phyloP scores from a whole-genome alignment of 1,140 invertebrate species.

The Meteorus sp. region DNA sequence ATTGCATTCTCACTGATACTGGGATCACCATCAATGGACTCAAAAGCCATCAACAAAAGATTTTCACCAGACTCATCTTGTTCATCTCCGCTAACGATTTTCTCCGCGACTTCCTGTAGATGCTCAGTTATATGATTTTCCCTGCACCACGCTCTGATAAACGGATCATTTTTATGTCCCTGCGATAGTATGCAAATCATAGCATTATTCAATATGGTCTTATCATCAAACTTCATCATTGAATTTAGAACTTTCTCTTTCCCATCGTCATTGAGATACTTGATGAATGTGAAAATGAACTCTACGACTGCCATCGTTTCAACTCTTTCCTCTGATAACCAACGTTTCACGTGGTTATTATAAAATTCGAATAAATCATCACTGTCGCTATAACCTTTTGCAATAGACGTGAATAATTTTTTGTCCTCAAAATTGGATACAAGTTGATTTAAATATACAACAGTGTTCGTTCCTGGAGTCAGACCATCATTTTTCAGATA shows the following conservation, averaged over 20 bases:
- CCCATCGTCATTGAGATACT: conserved; percentile 53
- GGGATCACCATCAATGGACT: conserved; percentile 47
- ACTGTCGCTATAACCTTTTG: conserved; percentile 40
- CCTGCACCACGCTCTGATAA: conserved; percentile 59
- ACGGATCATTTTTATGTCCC: conserved; percentile 53
- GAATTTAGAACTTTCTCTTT: conserved; percentile 59
- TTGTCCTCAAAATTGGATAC: conserved; percentile 53
- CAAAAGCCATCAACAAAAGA: conserved; percentile 40
- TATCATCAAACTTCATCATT: conserved; percentile 48
- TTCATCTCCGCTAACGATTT: conserved; percentile 28
- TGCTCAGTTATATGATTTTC: conserved; percentile 28
- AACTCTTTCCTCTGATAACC: conserved; percentile 51
- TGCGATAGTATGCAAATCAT: conserved; percentile 43
- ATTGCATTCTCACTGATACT: conserved; percentile 59
- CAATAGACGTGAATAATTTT: conserved; percentile 49
- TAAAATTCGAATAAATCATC: conserved; percentile 56
- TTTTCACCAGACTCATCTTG: conserved; percentile 29
- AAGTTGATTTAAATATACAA: conserved; percentile 53
- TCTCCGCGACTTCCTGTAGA: conserved; percentile 30
- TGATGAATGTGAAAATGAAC: conserved; percentile 64
- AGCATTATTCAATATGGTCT: conserved; percentile 35
- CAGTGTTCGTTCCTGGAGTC: conserved; percentile 37
- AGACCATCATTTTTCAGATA: conserved; percentile 57
- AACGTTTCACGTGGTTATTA: conserved; percentile 54
- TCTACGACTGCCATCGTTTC: conserved; percentile 57